These are phyloP conservation scores for Tauraco erythrolophus DNA, from an alignment of 2,113 vertebrate species.

Conservation along the genomic window DNA sequence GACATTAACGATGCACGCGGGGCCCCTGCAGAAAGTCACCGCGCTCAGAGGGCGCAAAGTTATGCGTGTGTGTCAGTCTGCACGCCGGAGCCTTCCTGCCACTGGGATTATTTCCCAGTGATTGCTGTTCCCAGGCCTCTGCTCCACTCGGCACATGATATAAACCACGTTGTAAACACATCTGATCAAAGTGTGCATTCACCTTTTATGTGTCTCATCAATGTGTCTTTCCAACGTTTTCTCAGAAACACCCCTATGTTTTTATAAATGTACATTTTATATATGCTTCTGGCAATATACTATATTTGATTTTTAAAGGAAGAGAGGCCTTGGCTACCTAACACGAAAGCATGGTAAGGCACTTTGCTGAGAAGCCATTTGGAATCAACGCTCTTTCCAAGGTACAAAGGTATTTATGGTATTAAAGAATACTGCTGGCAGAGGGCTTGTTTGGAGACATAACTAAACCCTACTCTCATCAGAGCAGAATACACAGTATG, in stretches of 20 bases:
- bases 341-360: conserved; percentile 66
- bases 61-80: conserved; percentile 3
- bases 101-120: conserved; percentile 59
- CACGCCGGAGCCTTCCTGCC: not conserved
- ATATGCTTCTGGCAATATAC: conserved; percentile 56
- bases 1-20: not conserved
- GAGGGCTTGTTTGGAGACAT: not conserved
- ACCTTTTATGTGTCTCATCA: conserved; percentile 68
- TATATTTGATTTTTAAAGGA: conserved; percentile 57
- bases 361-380: conserved; percentile 45
- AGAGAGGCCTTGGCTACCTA: conserved; percentile 58
- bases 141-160: conserved; percentile 66
- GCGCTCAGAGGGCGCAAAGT: not conserved
- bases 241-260: conserved; percentile 51
- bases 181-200: conserved; percentile 61
- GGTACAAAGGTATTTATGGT: conserved; percentile 15
- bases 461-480: conserved; percentile 33
- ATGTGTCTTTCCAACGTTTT: conserved; percentile 64
- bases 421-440: conserved; percentile 62
- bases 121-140: conserved; percentile 63
- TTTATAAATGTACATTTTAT: conserved; percentile 65
- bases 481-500: conserved; percentile 39
- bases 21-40: not conserved
- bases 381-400: conserved; percentile 11
- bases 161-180: conserved; percentile 75